phyloP scores from a whole-genome alignment of 2,797 vertebrate species.

The Alca torda region DNA sequence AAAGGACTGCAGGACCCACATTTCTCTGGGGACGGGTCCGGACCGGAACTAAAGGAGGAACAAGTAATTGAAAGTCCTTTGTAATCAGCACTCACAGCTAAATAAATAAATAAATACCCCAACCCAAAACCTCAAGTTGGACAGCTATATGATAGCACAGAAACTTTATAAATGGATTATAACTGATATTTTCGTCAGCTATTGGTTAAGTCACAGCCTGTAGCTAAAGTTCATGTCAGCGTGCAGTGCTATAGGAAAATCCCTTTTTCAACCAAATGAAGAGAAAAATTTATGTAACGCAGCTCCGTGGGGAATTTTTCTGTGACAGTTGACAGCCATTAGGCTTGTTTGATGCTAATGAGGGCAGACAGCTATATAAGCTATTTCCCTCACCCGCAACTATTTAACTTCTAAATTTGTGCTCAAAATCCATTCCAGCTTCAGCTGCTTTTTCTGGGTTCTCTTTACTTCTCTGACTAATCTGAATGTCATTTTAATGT shows the following conservation, averaged over 20 bases:
- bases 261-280: neutral
- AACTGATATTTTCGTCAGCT: neutral
- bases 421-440: neutral
- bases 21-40: rapidly evolving
- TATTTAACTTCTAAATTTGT: constrained; percentile 45
- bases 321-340: constrained; percentile 54
- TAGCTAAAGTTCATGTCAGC: neutral
- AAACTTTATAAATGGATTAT: neutral
- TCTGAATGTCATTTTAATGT: constrained; percentile 27
- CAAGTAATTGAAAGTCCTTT: neutral
- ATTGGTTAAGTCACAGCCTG: neutral
- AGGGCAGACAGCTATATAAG: constrained; percentile 36
- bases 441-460: constrained; percentile 2
- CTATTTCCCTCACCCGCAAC: neutral
- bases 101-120: neutral
- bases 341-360: constrained; percentile 35
- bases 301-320: neutral
- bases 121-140: neutral
- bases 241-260: neutral
- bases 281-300: constrained; percentile 34
- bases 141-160: neutral
- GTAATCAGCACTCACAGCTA: neutral
- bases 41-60: neutral
- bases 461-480: constrained; percentile 27
- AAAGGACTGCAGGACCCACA: neutral